Evolutionary conservation across 2,797 vertebrate genomes (phyloP), one percentile per base, ranked within the genome.

Genomic region (Chloroceryle amazona): DNA sequence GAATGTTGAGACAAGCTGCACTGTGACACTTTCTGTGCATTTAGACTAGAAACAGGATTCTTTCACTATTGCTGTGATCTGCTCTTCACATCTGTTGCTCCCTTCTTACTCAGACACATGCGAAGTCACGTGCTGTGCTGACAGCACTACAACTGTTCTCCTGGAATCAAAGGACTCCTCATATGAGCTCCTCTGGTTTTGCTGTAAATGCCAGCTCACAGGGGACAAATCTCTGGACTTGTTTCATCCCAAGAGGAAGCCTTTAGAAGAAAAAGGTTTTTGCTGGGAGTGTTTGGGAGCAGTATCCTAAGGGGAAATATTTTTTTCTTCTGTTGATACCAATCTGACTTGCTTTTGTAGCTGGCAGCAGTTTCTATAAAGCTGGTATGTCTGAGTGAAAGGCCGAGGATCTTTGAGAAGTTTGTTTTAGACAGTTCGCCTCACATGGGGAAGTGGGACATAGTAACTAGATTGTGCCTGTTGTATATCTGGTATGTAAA

Each of bases 111-210:
- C 75, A 86, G 44, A 88, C 78, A 80, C 81, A 72, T 49, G 29
- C 1, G 0, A 92, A 89, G 79, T 97, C 97, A 96, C 55, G 96
- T 75, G 65, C 83, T 11, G 6, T 55, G 51, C 86, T 65, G 74
- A 97, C 97, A 97, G 97, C 95, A 75, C 93, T 93, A 46, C 80
- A 81, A 79, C 96, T 98, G 96, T 98, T 98, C 96, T 96, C 60
- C 54, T 94, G 86, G 86, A 95, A 90, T 98, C 96, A 98, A 97
- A 97, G 74, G 66, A 73, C 86, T 93, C 79, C 90, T 98, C 96
- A 94, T 90, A 89, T 76, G 47, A 82, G 94, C 84, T 97, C n/a
- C 52, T 95, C 92, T 54, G 35, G 78, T 90, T 81, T 75, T 47
- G 28, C 74, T 94, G 89, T 92, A 97, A 97, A 97, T 96, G 93